Evolutionary conservation across 2,113 vertebrate genomes (phyloP), one percentile per base, ranked within the genome.

Genomic region (Halcyon senegalensis): DNA sequence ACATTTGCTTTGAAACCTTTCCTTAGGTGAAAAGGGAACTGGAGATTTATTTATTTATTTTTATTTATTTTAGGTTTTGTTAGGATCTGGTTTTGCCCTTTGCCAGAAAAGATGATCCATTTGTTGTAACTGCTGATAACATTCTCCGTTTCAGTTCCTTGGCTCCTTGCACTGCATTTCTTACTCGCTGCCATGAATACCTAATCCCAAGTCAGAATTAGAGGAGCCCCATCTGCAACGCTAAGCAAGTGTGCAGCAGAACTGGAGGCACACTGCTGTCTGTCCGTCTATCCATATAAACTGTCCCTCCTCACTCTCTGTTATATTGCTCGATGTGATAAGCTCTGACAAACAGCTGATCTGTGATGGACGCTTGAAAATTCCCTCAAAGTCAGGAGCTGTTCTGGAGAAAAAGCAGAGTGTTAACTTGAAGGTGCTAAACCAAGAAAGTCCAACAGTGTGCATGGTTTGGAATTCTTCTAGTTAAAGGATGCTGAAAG

Each of bases 61-160:
- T 50, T 24, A 50, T 24, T 51, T 44, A 44, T 44, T 51, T 51
- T 25, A 24, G 50, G 7, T 18, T 39, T 28, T 27, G 69, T 62
- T 53, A 73, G 31, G 56, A 90, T 62, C 33, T 82, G 13, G 23
- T 85, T 87, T 58, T 95, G 64, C 64, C 44, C 63, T 73, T 92
- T 85, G 58, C 89, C 86, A 76, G 89, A 55, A 86, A 75, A 63
- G 82, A 69, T 60, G 58, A 51, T 76, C 51, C 84, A 51, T 84
- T 93, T 89, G 28, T 79, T 2, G 3, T 46, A 87, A 63, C 35
- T 93, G 91, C 46, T 89, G 41, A 17, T 28, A 77, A 43, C 62
- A 31, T 35, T 70, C n/a, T 81, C 30, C 58, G 30, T 81, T 77
- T 12, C 72, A 48, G 64, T 53, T 66, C 4, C 74, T 78, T 62